Percentiles rank a stretch among this genome's conserved stretches.
Evolutionary conservation across 2,113 vertebrate genomes (phyloP).

Genomic region (Ascaphus truei): DNA sequence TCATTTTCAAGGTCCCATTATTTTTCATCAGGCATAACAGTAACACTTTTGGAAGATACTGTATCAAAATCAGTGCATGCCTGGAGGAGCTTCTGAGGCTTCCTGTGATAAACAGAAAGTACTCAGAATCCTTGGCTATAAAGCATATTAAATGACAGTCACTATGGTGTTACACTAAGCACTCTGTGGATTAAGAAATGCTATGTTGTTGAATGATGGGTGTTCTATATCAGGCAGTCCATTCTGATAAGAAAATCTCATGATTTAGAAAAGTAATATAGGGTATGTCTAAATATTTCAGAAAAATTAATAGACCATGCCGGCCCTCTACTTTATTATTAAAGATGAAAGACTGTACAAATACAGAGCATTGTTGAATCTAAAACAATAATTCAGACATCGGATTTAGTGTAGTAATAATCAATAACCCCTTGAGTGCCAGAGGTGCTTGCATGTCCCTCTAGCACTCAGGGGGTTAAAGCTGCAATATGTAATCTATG

Average conservation of each 20-base stretch:
- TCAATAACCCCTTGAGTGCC: too few relatives aligned
- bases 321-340: neutral
- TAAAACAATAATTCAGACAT: neutral
- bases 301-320: neutral
- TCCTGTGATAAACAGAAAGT: constrained; percentile 1
- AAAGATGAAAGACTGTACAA: neutral
- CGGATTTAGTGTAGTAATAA: neutral
- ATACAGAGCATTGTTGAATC: neutral
- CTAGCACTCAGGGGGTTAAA: too few relatives aligned
- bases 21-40: neutral
- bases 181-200: neutral
- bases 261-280: neutral
- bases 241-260: constrained; percentile 3
- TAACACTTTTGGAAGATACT: neutral
- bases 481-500: too few relatives aligned
- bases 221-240: neutral
- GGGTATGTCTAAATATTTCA: neutral
- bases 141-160: constrained; percentile 6
- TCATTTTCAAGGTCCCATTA: neutral
- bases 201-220: neutral
- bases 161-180: neutral
- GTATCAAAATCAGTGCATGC: neutral
- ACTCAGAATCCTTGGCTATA: neutral
- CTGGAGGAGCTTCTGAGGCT: neutral
- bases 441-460: too few relatives aligned